These are phyloP conservation scores for Phasianus colchicus DNA, from an alignment of 2,113 vertebrate species.

Conservation along the genomic window DNA sequence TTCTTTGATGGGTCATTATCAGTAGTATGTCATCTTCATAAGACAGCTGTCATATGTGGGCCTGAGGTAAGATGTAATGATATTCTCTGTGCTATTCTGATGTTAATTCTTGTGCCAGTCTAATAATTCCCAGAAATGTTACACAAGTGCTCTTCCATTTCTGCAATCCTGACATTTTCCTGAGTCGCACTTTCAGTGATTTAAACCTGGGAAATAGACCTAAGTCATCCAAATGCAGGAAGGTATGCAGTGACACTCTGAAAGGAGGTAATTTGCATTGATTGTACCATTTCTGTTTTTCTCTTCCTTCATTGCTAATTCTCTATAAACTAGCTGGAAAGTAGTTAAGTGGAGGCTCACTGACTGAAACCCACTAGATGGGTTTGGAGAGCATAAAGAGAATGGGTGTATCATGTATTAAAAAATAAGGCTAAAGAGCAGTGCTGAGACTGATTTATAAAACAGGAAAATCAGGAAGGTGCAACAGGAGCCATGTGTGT, in stretches of 20 bases:
- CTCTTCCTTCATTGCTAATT: not conserved
- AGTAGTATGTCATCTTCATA: not conserved
- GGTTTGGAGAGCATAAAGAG: not conserved
- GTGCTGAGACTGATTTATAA: not conserved
- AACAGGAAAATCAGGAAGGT: slow-evolving; percentile 14
- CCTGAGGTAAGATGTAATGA: not conserved
- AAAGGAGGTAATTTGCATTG: not conserved
- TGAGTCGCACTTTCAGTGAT: not conserved
- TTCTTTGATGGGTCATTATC: not conserved
- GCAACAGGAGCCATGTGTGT: not conserved
- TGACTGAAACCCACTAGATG: not conserved
- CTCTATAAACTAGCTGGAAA: not conserved
- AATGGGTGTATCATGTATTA: not conserved
- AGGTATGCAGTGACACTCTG: rapidly evolving
- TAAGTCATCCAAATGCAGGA: not conserved
- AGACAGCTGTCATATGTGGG: not conserved
- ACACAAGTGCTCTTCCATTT: not conserved
- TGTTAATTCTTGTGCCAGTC: not conserved
- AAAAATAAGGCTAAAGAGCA: not conserved
- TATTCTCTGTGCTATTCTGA: not conserved
- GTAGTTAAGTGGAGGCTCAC: not conserved
- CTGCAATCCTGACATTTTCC: not conserved
- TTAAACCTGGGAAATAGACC: not conserved
- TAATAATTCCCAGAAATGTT: not conserved
- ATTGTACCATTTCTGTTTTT: not conserved